Evolutionary conservation across 2,113 vertebrate genomes (phyloP).

Genomic region (Narcine bancroftii): DNA sequence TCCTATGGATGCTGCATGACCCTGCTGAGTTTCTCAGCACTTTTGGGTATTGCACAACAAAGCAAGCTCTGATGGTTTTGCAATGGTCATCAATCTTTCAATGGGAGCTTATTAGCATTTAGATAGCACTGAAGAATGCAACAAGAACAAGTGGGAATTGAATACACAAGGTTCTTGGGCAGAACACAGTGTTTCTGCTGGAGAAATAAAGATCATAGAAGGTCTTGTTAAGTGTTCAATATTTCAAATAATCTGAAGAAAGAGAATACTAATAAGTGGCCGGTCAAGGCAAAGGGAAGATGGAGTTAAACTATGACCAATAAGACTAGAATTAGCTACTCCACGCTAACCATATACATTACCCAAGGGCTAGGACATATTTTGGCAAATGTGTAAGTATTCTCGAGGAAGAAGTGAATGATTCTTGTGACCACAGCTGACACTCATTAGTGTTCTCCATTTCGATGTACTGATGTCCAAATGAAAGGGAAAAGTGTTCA

Average conservation of each 20-base stretch:
- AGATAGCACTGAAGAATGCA: neutral
- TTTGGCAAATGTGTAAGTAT: neutral
- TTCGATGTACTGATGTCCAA: neutral
- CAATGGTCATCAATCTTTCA: neutral
- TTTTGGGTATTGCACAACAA: too few relatives aligned
- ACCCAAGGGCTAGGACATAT: neutral
- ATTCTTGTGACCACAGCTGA: neutral
- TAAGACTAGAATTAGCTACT: neutral
- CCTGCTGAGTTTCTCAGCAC: too few relatives aligned
- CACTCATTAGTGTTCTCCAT: neutral
- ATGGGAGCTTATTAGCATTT: neutral
- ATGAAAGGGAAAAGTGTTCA: slow-evolving; percentile 10
- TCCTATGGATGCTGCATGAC: too few relatives aligned
- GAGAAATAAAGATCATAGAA: neutral
- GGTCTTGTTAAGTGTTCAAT: neutral
- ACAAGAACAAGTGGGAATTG: neutral
- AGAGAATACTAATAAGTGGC: neutral
- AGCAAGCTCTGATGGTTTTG: neutral
- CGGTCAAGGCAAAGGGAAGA: neutral
- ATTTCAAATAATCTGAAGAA: neutral
- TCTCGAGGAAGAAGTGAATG: neutral
- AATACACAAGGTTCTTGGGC: neutral
- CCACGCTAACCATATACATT: neutral
- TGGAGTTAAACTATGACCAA: neutral
- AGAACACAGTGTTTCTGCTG: neutral